Evolutionary conservation across 2,797 vertebrate genomes (phyloP).

Genomic region (Harpagifer antarcticus): DNA sequence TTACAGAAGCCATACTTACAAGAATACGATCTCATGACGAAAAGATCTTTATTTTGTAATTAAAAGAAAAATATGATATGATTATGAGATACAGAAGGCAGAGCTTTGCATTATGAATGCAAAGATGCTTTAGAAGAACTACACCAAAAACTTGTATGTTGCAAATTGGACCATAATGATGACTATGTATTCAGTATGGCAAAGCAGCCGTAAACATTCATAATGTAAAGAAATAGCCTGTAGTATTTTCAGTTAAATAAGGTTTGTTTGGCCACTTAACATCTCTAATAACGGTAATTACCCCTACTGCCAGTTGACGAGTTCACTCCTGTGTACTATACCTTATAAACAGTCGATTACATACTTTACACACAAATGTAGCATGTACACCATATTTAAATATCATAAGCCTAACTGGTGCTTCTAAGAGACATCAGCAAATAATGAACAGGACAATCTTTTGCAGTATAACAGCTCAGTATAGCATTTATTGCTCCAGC

Average conservation of each 20-base stretch:
- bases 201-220: neutral
- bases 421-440: neutral
- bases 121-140: neutral
- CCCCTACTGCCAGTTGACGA: neutral
- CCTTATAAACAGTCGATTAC: neutral
- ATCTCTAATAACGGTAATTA: neutral
- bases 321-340: neutral
- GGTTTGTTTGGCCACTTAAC: neutral
- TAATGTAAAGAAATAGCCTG: neutral
- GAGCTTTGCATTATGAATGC: neutral
- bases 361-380: neutral
- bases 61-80: neutral
- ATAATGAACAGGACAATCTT: slow-evolving; percentile 1
- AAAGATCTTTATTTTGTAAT: neutral
- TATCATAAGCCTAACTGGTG: neutral
- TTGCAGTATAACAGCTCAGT: neutral
- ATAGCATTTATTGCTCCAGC: slow-evolving; percentile 3
- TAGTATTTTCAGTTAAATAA: slow-evolving; percentile 1
- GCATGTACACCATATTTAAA: slow-evolving; percentile 5
- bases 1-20: neutral
- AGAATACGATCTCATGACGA: neutral
- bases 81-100: neutral
- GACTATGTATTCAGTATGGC: neutral
- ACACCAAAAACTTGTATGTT: neutral
- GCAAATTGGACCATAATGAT: neutral